Percentiles rank a stretch among this genome's conserved stretches.
Conservation (phyloP, 2,113 vertebrate genomes). For the Misgurnus mizolepis region DNA sequence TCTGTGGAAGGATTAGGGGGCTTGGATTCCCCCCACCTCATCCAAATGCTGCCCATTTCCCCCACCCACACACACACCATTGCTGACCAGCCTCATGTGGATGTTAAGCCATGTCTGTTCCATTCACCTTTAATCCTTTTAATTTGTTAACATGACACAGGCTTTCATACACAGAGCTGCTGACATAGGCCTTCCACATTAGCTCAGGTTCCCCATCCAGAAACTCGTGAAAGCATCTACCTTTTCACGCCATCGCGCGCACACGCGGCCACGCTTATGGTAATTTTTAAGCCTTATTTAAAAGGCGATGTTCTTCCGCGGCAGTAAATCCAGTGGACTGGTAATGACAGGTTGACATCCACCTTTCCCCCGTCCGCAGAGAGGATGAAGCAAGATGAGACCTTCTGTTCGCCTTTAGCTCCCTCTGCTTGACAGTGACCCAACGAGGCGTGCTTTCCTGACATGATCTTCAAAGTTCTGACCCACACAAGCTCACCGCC, state of each 20-base stretch:
- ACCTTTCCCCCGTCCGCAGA: slow-evolving; percentile 42
- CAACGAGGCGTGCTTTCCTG: slow-evolving; percentile 40
- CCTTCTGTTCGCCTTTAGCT: slow-evolving; percentile 30
- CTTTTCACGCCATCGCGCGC: slow-evolving; percentile 35
- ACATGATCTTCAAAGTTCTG: slow-evolving; percentile 48
- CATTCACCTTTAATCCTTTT: slow-evolving; percentile 73
- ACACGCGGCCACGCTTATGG: slow-evolving; percentile 46
- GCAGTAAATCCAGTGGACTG: slow-evolving; percentile 43
- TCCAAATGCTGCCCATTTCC: background rate
- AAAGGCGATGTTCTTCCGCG: slow-evolving; percentile 44
- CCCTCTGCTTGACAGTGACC: slow-evolving; percentile 39
- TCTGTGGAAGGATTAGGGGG: slow-evolving; percentile 43
- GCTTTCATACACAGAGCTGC: slow-evolving; percentile 49
- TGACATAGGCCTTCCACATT: slow-evolving; percentile 43
- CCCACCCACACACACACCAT: slow-evolving; percentile 41
- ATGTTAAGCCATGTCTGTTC: slow-evolving; percentile 70
- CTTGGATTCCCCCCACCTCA: slow-evolving; percentile 35
- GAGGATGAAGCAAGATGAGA: slow-evolving; percentile 40
- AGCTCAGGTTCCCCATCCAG: slow-evolving; percentile 48
- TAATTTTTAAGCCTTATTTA: slow-evolving; percentile 53
- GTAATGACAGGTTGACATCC: slow-evolving; percentile 45
- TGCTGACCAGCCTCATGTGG: slow-evolving; percentile 66
- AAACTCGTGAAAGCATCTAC: slow-evolving; percentile 46
- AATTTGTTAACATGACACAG: slow-evolving; percentile 74
- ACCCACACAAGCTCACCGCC: slow-evolving; percentile 8